Evolutionary conservation across 2,797 vertebrate species (phyloP), one percentile per base, ranked within the genome.

Genomic region (Caiman crocodilus): DNA sequence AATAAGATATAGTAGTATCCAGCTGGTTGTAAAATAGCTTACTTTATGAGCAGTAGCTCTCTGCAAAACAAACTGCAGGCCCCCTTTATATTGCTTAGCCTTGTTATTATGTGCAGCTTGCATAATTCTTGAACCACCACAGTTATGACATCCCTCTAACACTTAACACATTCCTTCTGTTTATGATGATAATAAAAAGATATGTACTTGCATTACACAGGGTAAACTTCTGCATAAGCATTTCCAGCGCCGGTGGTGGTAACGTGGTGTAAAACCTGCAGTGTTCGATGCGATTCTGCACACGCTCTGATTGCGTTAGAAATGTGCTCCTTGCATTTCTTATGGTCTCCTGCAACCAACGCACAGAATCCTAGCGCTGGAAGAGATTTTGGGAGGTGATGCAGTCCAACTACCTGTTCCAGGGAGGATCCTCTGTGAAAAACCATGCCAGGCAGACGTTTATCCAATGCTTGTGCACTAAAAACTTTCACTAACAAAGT

Each of bases 221-320:
- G 95, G 97, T 81, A 97, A 97, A 91, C 92, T 75, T 95, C 77
- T 81, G 63, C 84, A 96, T 73, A 13, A 97, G 90, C 96, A 96
- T 96, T 87, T 96, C 90, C 92, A 96, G 96, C 76, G 96, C 91
- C 56, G 92, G 82, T 14, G 95, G 93, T 57, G 96, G 97, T 15
- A 97, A 89, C 20, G 56, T 92, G 88, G 84, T 90, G 87, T 78
- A 97, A 95, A 90, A 94, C 91, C n/a, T 90, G 76, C 26, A 97
- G 90, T 60, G 97, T 92, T 82, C 96, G 87, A 57, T 80, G 65
- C 60, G 96, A 96, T 76, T 97, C 84, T 18, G 81, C 79, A 61
- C 95, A 96, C 18, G 89, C 73, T 56, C 94, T 87, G 87, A 96
- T 86, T 26, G 95, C 94, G 69, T 92, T 95, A 73, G 88, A 87